Conservation (phyloP, 2,888 invertebrate species). For the Argynnis bischoffii region DNA sequence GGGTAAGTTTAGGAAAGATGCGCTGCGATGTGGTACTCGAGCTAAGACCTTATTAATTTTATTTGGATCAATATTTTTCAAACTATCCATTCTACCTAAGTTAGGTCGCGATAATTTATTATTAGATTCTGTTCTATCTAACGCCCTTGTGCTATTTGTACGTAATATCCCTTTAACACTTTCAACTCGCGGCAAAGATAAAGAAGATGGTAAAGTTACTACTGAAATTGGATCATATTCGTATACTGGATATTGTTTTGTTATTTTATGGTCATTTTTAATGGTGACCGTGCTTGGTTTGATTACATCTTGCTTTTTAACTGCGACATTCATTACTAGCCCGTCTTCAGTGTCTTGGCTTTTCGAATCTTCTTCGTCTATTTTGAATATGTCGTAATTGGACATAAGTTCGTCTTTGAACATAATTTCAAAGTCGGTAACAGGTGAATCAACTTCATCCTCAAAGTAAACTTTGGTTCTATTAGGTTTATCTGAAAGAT, state of each 20-base stretch:
- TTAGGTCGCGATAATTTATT: constrained; percentile 55
- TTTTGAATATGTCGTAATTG: constrained; percentile 73
- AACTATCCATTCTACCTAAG: constrained; percentile 71
- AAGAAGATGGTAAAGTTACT: constrained; percentile 60
- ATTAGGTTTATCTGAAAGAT: constrained; percentile 67
- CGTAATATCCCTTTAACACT: constrained; percentile 73
- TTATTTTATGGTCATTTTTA: constrained; percentile 74
- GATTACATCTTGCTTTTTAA: constrained; percentile 70
- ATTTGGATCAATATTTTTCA: constrained; percentile 69
- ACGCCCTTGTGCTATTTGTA: constrained; percentile 66
- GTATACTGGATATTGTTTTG: constrained; percentile 64
- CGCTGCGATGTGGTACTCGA: constrained; percentile 74
- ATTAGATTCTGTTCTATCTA: constrained; percentile 66
- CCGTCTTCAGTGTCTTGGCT: constrained; percentile 73
- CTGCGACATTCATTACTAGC: constrained; percentile 67
- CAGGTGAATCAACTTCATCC: constrained; percentile 75
- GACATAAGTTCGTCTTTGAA: constrained; percentile 76
- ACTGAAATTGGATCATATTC: constrained; percentile 67
- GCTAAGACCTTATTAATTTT: constrained; percentile 71
- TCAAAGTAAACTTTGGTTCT: constrained; percentile 78
- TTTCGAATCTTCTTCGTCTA: constrained; percentile 70
- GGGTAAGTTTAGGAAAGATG: constrained; percentile 76
- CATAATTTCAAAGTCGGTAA: constrained; percentile 80
- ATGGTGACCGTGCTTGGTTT: constrained; percentile 74
- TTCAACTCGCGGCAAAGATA: constrained; percentile 69